Percentiles rank a stretch among this genome's conserved stretches.
Evolutionary conservation across 1,140 invertebrate genomes (phyloP).

Genomic region (Cyrtorhinus lividipennis): DNA sequence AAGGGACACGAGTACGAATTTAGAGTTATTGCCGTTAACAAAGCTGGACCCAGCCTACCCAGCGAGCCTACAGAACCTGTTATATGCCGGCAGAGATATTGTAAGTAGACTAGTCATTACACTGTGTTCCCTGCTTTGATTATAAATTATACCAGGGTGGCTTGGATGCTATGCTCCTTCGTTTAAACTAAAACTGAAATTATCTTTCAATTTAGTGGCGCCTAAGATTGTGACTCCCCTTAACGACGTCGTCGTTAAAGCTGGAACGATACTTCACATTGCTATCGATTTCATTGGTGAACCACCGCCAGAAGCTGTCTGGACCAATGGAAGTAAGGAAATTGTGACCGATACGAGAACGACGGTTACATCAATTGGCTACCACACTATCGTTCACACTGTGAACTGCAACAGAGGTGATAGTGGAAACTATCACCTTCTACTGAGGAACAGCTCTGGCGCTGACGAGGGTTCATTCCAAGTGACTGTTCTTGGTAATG

Average conservation of each 20-base stretch:
- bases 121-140: background rate
- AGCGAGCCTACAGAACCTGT: slow-evolving; percentile 83
- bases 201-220: too few species aligned
- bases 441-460: slow-evolving; percentile 74
- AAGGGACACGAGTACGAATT: slow-evolving; percentile 96
- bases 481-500: slow-evolving; percentile 59
- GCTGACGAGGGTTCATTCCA: slow-evolving; percentile 80
- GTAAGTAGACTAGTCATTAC: slow-evolving; percentile 34
- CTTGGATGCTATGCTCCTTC: background rate
- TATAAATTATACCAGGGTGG: background rate
- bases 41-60: slow-evolving; percentile 88
- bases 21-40: slow-evolving; percentile 85
- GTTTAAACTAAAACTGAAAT: background rate
- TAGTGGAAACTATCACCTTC: slow-evolving; percentile 66
- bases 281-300: slow-evolving; percentile 88
- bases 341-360: slow-evolving; percentile 62
- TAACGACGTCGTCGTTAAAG: slow-evolving; percentile 74
- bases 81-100: slow-evolving; percentile 67
- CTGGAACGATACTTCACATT: slow-evolving; percentile 80
- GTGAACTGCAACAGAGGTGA: slow-evolving; percentile 74
- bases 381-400: slow-evolving; percentile 80
- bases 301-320: slow-evolving; percentile 69
- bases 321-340: slow-evolving; percentile 61
- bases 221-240: slow-evolving; percentile 86
- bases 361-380: slow-evolving; percentile 74